Evolutionary conservation across 2,797 vertebrate species (phyloP), one percentile per base, ranked within the genome.

Genomic region (Adelosebastes latens): DNA sequence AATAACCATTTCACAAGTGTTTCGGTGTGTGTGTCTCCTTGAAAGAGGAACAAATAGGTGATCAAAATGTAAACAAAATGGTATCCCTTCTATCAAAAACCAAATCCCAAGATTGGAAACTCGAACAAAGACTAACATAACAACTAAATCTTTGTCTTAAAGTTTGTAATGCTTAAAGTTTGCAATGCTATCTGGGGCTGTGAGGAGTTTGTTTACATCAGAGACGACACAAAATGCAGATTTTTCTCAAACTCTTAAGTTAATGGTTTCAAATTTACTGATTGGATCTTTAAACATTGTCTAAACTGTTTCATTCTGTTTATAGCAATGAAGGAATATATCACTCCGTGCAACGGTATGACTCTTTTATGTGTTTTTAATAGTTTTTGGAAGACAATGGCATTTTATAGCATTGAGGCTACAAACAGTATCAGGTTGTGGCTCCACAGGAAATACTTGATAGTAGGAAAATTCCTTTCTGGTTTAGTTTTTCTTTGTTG

Each of bases 1-100:
- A 70, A 46, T 65, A 53, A 68, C 12, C 60, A 63, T n/a, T 16
- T 75, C 63, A 78, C 64, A 65, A 49, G 36, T 42, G 46, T 25
- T 24, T 63, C 11, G n/a, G 24, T 64, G 22, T 52, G 27, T 31
- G 46, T 53, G 6, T 60, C 8, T 62, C 8, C 6, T 25, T 1
- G 25, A 42, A 42, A 34, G 58, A 61, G 46, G 32, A 27, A 56
- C 72, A 46, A 69, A 70, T 46, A 66, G 61, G 22, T 36, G 32
- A 34, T 34, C 16, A 22, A 58, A 64, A 20, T 46, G 14, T 53
- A 58, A 78, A 69, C 31, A 66, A 71, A 60, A 20, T 49, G 2
- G 8, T 25, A 49, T 34, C 53, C 6, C 9, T 22, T 74, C 53
- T 20, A 9, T 25, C 20, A 24, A 27, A 60, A 70, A 32, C 10